Base-by-base conservation (phyloP, 2,113 vertebrate genomes). In the Sialia sialis region DNA sequence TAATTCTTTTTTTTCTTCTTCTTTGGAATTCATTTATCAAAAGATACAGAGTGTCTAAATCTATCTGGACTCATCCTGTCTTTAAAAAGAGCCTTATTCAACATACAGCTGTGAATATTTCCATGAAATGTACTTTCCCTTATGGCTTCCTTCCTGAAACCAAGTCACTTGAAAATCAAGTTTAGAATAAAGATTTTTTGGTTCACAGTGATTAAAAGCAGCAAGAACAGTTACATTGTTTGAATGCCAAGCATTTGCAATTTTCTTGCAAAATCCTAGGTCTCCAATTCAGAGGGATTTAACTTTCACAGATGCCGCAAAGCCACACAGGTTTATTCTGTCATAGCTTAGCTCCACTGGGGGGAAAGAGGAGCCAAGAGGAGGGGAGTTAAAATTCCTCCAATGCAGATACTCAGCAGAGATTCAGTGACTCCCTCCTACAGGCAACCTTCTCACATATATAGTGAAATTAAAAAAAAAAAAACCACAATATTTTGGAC, bases 141-240 rank as follows among this genome's bases (percentile, higher is more conserved):
- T 62, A 83, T 46, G 46, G 84, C 29, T 96, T 87, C 41, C 72
- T 86, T 94, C 76, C 79, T 88, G 86, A 44, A 90, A 89, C n/a
- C 56, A 72, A 90, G 54, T 87, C 60, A 82, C 69, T 75, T 63
- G 69, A 90, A 67, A 84, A 54, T 91, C 49, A 56, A 69, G 32
- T 73, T 88, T 80, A 68, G 49, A 69, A 82, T 10, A 7, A 74
- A 41, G 26, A 76, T n/a, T 85, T 62, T 75, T 94, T 90, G n/a
- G 41, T 64, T 87, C 32, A 32, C 6, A 84, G n/a, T 25, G 19
- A 82, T 89, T 87, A 87, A 87, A 93, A 48, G 34, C 32, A 78
- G 41, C 62, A 55, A 87, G 49, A 94, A 48, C 17, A 82, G 66
- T 75, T 19, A 23, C 79, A 80, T 16, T 13, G 5, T 55, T 89